A percentile compares a stretch with the other conserved stretches of the same genome.
Conservation (phyloP, 2,797 vertebrate genomes). For the Peromyscus eremicus region DNA sequence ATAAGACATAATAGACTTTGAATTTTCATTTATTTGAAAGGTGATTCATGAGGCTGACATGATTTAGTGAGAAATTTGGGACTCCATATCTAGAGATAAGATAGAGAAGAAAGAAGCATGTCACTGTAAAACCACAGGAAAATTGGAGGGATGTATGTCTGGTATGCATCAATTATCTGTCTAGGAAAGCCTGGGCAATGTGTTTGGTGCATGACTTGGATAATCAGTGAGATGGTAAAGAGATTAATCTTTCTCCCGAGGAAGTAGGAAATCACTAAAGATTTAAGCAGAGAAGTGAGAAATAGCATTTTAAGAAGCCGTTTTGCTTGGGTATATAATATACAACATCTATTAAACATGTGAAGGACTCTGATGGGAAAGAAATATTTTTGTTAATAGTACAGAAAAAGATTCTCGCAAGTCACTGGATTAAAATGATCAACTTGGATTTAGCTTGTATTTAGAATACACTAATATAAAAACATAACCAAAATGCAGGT, state of each 20-base stretch:
- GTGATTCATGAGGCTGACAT: not conserved
- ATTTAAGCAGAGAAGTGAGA: not conserved
- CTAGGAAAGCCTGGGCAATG: not conserved
- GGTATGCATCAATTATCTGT: not conserved
- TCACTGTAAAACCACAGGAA: slow-evolving; percentile 11
- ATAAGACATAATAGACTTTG: not conserved
- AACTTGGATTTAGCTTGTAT: slow-evolving; percentile 9
- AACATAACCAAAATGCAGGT: not conserved
- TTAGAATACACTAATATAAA: not conserved
- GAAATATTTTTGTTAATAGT: slow-evolving; percentile 9
- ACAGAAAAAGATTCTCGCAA: not conserved
- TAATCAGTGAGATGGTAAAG: not conserved
- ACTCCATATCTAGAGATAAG: not conserved
- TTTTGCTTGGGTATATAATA: not conserved
- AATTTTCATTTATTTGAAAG: not conserved
- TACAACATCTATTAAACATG: slow-evolving; percentile 24
- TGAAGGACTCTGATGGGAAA: not conserved
- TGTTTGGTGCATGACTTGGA: slow-evolving; percentile 1
- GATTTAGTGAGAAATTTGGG: slow-evolving; percentile 13
- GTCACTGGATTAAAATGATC: not conserved
- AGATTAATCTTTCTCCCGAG: slow-evolving; percentile 3
- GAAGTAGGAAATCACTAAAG: slow-evolving; percentile 3
- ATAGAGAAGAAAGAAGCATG: not conserved
- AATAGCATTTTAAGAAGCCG: not conserved
- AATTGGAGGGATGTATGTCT: not conserved